Evolutionary conservation across 2,797 vertebrate species (phyloP).

Genomic region (Limosa lapponica): DNA sequence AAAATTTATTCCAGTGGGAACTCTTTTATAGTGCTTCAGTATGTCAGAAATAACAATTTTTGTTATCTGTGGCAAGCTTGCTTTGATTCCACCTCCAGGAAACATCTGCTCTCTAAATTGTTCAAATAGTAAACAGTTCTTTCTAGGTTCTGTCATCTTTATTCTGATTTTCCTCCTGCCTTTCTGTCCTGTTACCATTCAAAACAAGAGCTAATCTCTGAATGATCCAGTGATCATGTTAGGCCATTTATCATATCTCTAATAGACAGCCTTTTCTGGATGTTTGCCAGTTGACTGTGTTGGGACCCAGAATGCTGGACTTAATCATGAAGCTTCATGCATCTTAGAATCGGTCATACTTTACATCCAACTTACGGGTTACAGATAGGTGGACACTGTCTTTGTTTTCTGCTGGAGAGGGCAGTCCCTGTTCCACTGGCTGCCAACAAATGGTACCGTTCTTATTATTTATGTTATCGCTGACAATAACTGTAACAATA

Average conservation of each 20-base stretch:
- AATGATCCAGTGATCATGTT: neutral
- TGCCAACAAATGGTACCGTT: neutral
- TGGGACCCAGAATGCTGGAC: neutral
- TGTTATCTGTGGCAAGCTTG: neutral
- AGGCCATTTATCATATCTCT: neutral
- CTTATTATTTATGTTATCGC: neutral
- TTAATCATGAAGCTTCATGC: neutral
- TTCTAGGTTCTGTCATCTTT: neutral
- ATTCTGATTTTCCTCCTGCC: neutral
- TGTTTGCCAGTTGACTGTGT: neutral
- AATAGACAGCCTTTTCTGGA: neutral
- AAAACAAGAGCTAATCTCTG: neutral
- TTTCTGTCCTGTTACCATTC: neutral
- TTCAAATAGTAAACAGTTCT: neutral
- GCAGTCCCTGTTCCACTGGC: neutral
- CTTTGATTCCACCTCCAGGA: neutral
- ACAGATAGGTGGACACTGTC: neutral
- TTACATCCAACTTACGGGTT: accelerated
- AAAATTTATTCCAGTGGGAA: neutral
- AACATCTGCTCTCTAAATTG: neutral
- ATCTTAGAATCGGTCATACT: neutral
- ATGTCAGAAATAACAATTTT: neutral
- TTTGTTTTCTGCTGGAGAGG: neutral
- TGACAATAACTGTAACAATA: neutral
- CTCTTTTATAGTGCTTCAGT: neutral